A percentile compares a stretch with the other conserved stretches of the same genome.
These are phyloP conservation scores for Ceratina japonica DNA, from an alignment of 1,140 invertebrate species.

Conservation along the genomic window DNA sequence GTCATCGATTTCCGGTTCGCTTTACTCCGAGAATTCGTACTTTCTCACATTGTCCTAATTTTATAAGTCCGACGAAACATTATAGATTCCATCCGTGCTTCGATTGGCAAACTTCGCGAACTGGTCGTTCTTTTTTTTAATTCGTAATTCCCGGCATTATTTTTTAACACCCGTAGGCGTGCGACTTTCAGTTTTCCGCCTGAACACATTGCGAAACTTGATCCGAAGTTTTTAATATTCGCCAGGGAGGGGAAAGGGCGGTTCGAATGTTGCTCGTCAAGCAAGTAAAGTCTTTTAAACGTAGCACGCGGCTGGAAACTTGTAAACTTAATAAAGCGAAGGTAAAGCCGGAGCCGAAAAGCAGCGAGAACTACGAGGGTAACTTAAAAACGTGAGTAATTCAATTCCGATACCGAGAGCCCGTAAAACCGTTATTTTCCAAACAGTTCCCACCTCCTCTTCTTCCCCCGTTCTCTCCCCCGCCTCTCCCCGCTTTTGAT, in stretches of 20 bases:
- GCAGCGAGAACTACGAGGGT: neutral
- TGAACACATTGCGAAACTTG: neutral
- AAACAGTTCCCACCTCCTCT: neutral
- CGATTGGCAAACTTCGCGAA: neutral
- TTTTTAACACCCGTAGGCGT: too few species aligned
- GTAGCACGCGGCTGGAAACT: neutral
- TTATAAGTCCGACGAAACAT: too few species aligned
- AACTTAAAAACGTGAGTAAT: neutral
- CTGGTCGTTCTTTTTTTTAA: neutral
- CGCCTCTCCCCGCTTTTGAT: neutral
- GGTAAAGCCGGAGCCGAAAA: neutral
- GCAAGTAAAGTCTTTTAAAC: neutral
- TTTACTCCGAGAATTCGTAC: neutral
- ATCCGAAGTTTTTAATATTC: constrained; percentile 13
- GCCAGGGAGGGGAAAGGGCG: neutral
- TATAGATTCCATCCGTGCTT: too few species aligned
- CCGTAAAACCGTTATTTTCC: neutral
- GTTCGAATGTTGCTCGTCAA: neutral
- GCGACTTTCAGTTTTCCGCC: neutral
- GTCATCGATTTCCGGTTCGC: constrained; percentile 4
- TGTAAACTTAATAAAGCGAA: constrained; percentile 1
- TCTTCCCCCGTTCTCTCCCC: too few species aligned
- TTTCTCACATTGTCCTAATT: neutral
- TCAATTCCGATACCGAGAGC: neutral
- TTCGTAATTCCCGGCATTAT: too few species aligned